Percentiles rank a stretch among this genome's conserved stretches.
Conservation (phyloP, 2,113 vertebrate species). For the Hippocampus abdominalis region DNA sequence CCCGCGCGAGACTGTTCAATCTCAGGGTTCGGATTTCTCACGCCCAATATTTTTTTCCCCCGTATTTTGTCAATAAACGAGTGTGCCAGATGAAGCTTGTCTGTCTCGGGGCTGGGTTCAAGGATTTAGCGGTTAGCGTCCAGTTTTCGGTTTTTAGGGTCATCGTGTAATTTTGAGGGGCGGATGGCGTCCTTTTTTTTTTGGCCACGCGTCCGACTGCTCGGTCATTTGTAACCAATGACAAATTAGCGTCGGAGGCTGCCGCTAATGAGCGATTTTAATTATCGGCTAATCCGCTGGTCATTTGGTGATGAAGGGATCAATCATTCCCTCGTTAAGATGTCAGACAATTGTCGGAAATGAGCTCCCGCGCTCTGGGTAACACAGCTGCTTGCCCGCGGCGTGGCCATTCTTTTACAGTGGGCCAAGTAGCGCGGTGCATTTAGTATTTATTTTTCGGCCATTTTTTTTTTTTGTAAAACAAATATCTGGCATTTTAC, state of each 20-base stretch:
- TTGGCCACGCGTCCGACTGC: not conserved
- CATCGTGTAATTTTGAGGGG: not conserved
- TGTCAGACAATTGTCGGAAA: constrained; percentile 7
- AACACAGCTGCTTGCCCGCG: not conserved
- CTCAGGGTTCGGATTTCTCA: too few relatives aligned
- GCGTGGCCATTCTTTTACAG: not conserved
- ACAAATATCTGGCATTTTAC: too few relatives aligned
- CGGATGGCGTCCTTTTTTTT: not conserved
- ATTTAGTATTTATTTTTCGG: too few relatives aligned
- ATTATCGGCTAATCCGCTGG: constrained; percentile 11
- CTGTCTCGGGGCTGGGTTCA: too few relatives aligned
- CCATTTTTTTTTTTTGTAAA: not conserved
- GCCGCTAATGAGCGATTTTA: constrained; percentile 10
- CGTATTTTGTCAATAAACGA: too few relatives aligned
- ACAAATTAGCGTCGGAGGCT: not conserved
- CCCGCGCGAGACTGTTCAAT: too few relatives aligned
- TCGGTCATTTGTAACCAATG: not conserved
- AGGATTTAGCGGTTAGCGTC: too few relatives aligned
- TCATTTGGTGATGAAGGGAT: constrained; percentile 8
- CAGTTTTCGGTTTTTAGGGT: too few relatives aligned
- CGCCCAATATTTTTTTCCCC: too few relatives aligned
- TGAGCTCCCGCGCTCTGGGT: not conserved
- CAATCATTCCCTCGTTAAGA: constrained; percentile 5
- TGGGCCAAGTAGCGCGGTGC: not conserved
- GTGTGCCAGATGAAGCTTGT: too few relatives aligned